Conservation (phyloP, 2,113 vertebrate genomes). For the Cephalopterus ornatus region DNA sequence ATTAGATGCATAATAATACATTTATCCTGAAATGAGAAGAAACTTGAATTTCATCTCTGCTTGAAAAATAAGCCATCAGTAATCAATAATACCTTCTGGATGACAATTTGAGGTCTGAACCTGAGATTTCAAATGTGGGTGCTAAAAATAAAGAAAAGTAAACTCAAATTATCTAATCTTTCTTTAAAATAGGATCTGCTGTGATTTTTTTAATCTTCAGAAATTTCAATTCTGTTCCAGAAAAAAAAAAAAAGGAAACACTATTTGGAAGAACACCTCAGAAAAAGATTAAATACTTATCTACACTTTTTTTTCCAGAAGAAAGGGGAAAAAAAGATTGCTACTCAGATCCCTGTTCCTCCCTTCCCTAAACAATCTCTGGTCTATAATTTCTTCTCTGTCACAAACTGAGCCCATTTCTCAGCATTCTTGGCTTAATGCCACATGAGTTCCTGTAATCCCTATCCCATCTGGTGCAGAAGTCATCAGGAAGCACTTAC, state of each 20-base stretch:
- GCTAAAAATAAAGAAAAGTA: background rate
- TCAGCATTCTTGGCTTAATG: background rate
- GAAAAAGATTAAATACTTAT: background rate
- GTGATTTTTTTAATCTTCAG: background rate
- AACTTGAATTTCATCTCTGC: background rate
- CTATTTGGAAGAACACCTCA: background rate
- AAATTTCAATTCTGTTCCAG: background rate
- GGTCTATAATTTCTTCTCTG: background rate
- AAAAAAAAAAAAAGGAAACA: background rate
- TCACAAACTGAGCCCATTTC: background rate
- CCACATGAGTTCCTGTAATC: background rate
- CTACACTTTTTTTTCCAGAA: background rate
- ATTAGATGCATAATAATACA: background rate
- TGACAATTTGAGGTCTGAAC: background rate
- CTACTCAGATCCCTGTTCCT: background rate
- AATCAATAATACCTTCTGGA: background rate
- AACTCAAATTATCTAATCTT: background rate
- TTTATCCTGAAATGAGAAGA: background rate
- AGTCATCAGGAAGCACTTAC: background rate
- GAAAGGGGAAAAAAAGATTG: background rate
- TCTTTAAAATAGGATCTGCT: background rate
- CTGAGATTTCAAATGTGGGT: background rate
- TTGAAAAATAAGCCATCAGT: background rate
- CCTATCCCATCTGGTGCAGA: background rate
- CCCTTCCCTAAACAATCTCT: background rate